phyloP scores from a whole-genome alignment of 2,113 vertebrate genomes.

The Pseudopodoces humilis region DNA sequence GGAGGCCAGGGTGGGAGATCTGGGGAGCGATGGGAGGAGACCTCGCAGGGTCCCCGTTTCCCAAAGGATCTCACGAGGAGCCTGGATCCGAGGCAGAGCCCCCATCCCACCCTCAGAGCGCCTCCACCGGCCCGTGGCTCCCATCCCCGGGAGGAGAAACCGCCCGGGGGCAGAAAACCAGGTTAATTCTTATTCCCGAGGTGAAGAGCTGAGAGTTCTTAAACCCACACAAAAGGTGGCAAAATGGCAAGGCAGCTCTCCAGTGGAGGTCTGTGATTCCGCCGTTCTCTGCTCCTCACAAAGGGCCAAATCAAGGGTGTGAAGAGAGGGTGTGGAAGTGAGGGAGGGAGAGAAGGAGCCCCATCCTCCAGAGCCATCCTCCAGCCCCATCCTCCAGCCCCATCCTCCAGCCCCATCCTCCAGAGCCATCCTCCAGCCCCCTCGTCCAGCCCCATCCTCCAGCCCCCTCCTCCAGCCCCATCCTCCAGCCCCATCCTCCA shows the following conservation, averaged over 20 bases:
- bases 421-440: no score
- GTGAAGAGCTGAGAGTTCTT: neutral
- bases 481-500: no score
- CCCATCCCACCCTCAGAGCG: neutral
- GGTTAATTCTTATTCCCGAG: neutral
- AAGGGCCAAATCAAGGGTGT: neutral
- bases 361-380: no score
- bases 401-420: no score
- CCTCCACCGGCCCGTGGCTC: no score
- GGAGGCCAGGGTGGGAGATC: no score
- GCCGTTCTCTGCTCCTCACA: neutral
- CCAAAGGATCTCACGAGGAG: neutral
- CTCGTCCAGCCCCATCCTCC: no score
- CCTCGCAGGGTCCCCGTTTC: neutral
- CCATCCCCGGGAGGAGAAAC: neutral
- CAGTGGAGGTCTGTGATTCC: neutral
- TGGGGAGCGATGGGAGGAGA: neutral
- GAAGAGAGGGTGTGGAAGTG: accelerated
- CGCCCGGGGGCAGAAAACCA: neutral
- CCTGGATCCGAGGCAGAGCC: neutral
- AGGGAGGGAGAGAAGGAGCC: no score
- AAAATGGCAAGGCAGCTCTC: neutral
- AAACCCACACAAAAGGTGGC: neutral
- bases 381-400: no score
- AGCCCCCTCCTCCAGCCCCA: no score